Conservation (phyloP, 1,140 invertebrate genomes). For the Euwallacea similis region DNA sequence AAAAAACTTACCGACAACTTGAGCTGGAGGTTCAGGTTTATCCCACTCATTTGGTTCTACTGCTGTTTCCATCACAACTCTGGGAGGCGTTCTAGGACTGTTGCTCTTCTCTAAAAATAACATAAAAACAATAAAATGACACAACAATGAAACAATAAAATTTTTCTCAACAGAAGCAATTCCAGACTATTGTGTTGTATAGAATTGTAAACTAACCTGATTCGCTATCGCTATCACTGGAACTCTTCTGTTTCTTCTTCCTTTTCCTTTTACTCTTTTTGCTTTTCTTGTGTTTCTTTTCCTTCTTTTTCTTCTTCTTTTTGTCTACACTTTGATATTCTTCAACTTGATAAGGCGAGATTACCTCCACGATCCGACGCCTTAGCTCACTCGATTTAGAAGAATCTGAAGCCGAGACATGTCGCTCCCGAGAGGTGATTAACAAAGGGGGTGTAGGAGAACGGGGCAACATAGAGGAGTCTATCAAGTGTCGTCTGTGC, state of each 20-base stretch:
- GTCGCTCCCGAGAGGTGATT: conserved; percentile 45
- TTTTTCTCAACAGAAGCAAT: background rate
- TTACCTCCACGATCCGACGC: conserved; percentile 47
- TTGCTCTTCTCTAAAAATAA: conserved; percentile 19
- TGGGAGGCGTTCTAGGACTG: conserved; percentile 42
- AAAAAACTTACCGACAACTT: conserved; percentile 27
- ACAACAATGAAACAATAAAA: too few species aligned
- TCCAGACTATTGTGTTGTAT: background rate
- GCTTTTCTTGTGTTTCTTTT: conserved; percentile 66
- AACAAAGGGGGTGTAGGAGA: conserved; percentile 56
- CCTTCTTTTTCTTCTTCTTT: conserved; percentile 60
- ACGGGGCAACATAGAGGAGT: conserved; percentile 55
- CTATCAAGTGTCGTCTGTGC: conserved; percentile 53
- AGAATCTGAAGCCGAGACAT: conserved; percentile 49
- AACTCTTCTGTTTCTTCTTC: conserved; percentile 59
- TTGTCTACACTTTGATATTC: conserved; percentile 54
- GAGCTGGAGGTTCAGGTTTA: conserved; percentile 18
- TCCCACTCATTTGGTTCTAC: conserved; percentile 55
- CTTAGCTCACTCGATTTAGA: conserved; percentile 51
- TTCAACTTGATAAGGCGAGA: conserved; percentile 43
- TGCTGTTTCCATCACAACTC: conserved; percentile 8
- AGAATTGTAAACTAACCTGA: conserved; percentile 38
- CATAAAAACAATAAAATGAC: too few species aligned
- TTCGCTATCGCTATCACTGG: conserved; percentile 56
- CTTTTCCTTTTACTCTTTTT: conserved; percentile 72